These are phyloP conservation scores for Sus cebifrons DNA, from an alignment of 2,797 vertebrate genomes.

Conservation along the genomic window DNA sequence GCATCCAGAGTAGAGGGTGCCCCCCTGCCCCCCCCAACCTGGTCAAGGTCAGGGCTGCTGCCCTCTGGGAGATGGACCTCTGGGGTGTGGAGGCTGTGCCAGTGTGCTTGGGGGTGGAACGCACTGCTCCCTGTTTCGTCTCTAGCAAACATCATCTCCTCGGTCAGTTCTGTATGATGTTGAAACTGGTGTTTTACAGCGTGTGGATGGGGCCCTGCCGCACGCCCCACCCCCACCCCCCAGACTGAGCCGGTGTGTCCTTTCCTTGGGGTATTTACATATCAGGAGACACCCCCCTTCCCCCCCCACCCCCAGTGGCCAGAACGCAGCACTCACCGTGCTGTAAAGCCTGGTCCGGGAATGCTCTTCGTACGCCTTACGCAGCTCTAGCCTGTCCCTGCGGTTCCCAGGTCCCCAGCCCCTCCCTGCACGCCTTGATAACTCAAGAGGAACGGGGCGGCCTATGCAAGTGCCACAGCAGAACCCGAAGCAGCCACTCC, in stretches of 20 bases:
- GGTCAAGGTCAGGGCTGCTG: background rate
- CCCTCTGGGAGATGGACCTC: background rate
- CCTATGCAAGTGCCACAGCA: slow-evolving; percentile 73
- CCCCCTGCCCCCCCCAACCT: background rate
- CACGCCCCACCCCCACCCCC: background rate
- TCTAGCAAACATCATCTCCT: background rate
- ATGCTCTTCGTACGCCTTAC: slow-evolving; percentile 91
- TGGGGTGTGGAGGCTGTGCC: background rate
- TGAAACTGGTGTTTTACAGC: background rate
- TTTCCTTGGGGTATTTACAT: slow-evolving; percentile 21
- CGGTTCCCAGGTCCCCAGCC: slow-evolving; percentile 69
- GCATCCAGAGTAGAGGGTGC: background rate
- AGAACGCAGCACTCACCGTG: slow-evolving; percentile 27
- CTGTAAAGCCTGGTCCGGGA: slow-evolving; percentile 38
- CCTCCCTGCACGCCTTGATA: slow-evolving; percentile 73
- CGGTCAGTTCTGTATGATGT: background rate
- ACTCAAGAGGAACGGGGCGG: slow-evolving; percentile 66
- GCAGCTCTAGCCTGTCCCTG: slow-evolving; percentile 85
- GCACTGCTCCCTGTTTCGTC: background rate
- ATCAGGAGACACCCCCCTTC: background rate
- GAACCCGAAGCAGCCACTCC: slow-evolving; percentile 77
- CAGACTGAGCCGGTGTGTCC: background rate
- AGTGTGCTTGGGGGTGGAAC: background rate
- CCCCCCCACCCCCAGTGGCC: background rate
- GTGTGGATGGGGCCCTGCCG: background rate